Evolutionary conservation across 2,797 vertebrate species (phyloP).

Genomic region (Molossus molossus): DNA sequence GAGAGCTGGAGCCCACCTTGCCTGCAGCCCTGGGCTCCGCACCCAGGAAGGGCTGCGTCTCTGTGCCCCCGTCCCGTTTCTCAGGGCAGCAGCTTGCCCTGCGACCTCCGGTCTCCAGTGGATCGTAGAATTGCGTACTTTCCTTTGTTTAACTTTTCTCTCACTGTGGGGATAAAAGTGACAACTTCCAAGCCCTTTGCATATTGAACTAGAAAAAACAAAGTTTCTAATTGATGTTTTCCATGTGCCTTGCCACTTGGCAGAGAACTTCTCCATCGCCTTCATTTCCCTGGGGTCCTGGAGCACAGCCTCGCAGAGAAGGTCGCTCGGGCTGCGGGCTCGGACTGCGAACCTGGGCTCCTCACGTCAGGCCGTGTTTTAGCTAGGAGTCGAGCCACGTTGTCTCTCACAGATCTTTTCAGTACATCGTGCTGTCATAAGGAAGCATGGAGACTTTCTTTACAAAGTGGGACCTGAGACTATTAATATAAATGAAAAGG

Average conservation of each 20-base stretch:
- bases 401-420: background rate
- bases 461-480: conserved; percentile 33
- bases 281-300: background rate
- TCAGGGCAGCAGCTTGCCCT: background rate
- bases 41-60: background rate
- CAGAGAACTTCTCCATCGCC: background rate
- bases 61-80: no score
- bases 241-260: background rate
- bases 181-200: background rate
- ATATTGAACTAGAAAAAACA: background rate
- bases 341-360: background rate
- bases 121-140: background rate
- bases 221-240: background rate
- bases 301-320: background rate
- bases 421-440: background rate
- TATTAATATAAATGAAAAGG: background rate
- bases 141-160: background rate
- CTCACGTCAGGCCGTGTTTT: background rate
- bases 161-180: background rate
- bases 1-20: accelerated
- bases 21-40: background rate
- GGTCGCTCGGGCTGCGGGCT: background rate
- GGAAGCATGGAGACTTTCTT: background rate
- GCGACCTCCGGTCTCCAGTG: background rate
- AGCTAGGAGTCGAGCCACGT: background rate